A percentile compares a stretch with the other conserved stretches of the same genome.
Evolutionary conservation across 1,140 invertebrate species (phyloP).

Genomic region (Berghia stephanieae): DNA sequence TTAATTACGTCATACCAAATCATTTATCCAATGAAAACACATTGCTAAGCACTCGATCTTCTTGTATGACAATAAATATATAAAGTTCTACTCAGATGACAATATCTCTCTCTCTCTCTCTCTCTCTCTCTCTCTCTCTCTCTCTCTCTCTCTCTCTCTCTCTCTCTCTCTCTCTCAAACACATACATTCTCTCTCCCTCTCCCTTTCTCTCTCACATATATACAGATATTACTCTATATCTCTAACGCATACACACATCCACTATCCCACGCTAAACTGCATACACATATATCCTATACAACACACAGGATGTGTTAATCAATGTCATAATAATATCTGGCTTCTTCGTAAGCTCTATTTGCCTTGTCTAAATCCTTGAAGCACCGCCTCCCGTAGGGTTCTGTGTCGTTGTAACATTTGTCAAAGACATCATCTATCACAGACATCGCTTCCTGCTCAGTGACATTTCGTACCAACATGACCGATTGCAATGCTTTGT

Average conservation of each 20-base stretch:
- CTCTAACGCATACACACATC: not conserved
- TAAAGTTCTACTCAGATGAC: no score
- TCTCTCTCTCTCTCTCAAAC: not conserved
- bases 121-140: not conserved
- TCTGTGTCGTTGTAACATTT: slow-evolving; percentile 94
- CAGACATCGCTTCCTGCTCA: slow-evolving; percentile 76
- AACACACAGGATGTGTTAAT: no score
- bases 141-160: not conserved
- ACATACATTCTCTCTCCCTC: not conserved
- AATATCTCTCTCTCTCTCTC: no score
- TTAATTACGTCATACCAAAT: no score
- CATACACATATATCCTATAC: no score
- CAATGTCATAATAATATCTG: slow-evolving; percentile 42
- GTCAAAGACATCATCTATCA: slow-evolving; percentile 88
- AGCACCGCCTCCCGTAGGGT: slow-evolving; percentile 79
- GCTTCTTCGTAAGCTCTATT: slow-evolving; percentile 48
- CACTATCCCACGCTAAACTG: slow-evolving; percentile 14
- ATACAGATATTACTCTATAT: not conserved
- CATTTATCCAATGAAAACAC: no score
- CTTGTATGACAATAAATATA: no score
- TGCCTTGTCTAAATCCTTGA: slow-evolving; percentile 43
- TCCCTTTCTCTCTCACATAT: not conserved
- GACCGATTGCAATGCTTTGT: slow-evolving; percentile 85
- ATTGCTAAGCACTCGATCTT: no score
- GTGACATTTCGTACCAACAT: slow-evolving; percentile 81